These are phyloP conservation scores for Mobula birostris DNA, from an alignment of 2,113 vertebrate genomes.

Conservation along the genomic window DNA sequence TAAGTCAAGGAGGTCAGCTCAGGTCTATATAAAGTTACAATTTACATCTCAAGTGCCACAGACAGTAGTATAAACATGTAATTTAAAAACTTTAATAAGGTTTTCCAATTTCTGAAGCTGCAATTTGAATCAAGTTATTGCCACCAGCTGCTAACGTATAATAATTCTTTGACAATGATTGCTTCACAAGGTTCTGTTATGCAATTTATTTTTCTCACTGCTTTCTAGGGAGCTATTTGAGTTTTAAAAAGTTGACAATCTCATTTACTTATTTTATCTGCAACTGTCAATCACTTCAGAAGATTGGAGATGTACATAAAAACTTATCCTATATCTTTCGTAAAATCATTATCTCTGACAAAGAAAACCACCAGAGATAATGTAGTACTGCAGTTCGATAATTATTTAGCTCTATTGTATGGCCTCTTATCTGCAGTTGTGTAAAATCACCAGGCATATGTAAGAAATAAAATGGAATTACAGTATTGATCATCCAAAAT, in stretches of 20 bases:
- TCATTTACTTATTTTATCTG: not conserved
- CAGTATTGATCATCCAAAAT: not conserved
- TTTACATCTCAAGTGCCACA: not conserved
- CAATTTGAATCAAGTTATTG: conserved; percentile 29
- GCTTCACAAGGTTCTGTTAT: not conserved
- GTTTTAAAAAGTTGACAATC: not conserved
- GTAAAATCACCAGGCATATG: not conserved
- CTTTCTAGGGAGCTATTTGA: not conserved
- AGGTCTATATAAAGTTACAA: not conserved
- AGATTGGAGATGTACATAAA: not conserved
- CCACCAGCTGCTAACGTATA: conserved; percentile 24
- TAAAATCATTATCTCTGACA: not conserved
- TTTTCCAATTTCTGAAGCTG: conserved; percentile 21
- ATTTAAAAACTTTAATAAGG: conserved; percentile 10
- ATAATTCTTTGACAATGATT: conserved; percentile 34
- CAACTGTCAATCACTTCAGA: conserved; percentile 23
- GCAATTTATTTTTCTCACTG: conserved; percentile 12
- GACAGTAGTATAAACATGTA: not conserved
- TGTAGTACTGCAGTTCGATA: not conserved
- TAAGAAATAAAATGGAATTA: not conserved
- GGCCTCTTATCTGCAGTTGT: not conserved
- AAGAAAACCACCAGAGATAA: not conserved
- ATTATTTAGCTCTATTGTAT: not conserved
- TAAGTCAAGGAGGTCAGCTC: not conserved
- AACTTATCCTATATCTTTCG: not conserved